phyloP scores from a whole-genome alignment of 1,140 invertebrate species.

The Streblospio benedicti region DNA sequence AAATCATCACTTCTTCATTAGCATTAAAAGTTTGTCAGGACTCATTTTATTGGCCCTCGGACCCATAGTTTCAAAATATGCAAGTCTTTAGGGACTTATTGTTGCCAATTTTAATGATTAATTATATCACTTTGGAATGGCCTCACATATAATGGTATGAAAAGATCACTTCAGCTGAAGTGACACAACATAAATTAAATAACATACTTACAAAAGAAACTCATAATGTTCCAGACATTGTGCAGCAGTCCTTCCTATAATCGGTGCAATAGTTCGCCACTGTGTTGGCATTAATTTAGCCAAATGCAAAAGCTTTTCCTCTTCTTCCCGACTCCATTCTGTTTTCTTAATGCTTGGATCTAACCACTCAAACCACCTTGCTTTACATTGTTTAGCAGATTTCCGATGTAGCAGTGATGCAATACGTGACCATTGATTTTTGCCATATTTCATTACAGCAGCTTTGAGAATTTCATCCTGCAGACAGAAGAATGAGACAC shows the following conservation, averaged over 20 bases:
- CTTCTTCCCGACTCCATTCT: conserved; percentile 98
- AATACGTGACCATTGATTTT: conserved; percentile 99
- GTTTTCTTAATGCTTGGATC: conserved; percentile 99
- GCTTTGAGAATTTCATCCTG: conserved; percentile 99
- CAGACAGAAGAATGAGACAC: conserved; percentile 29
- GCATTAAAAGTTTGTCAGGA: no score
- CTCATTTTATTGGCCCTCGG: no score
- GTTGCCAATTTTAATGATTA: no score
- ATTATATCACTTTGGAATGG: no score
- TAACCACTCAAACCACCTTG: conserved; percentile 97
- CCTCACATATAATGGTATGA: no score
- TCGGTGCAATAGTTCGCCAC: conserved; percentile 98
- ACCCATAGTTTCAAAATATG: no score
- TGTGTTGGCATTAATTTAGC: conserved; percentile 99
- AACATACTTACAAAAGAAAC: conserved; percentile 73
- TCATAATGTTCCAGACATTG: conserved; percentile 98
- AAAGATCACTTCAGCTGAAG: no score
- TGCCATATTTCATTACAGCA: conserved; percentile 99
- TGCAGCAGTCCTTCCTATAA: conserved; percentile 94
- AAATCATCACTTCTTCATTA: no score
- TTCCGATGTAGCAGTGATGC: conserved; percentile 96
- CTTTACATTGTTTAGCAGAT: conserved; percentile 99
- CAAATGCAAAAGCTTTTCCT: conserved; percentile 94
- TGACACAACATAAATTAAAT: no score
- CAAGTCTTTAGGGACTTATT: no score